phyloP scores from a whole-genome alignment of 2,888 invertebrate species.

The Drosophila crucigera region DNA sequence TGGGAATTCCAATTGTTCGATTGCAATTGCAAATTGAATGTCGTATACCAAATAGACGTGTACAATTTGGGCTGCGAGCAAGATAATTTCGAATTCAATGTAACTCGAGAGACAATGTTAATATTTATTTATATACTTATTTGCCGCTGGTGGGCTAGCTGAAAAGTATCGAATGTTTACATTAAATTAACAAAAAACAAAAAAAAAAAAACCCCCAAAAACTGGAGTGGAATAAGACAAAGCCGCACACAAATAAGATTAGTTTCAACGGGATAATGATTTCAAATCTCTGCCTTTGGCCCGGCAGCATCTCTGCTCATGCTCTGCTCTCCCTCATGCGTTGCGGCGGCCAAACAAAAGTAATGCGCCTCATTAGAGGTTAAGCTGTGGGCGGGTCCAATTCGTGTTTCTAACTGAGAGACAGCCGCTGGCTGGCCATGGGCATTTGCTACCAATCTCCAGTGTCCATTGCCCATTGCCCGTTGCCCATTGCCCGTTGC shows the following conservation, averaged over 20 bases:
- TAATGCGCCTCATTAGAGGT: conserved; percentile 77
- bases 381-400: conserved; percentile 60
- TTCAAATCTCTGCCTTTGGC: conserved; percentile 61
- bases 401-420: conserved; percentile 30
- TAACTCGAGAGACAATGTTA: conserved; percentile 40
- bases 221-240: conserved; percentile 17
- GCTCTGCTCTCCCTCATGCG: background rate
- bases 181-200: conserved; percentile 53
- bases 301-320: background rate
- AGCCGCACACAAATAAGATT: conserved; percentile 55
- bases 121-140: conserved; percentile 46
- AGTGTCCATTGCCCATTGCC: conserved; percentile 1
- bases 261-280: conserved; percentile 77
- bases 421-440: conserved; percentile 41
- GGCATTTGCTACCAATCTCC: conserved; percentile 33
- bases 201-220: conserved; percentile 36
- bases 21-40: background rate
- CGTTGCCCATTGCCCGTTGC: background rate
- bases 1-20: background rate
- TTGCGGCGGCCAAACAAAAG: conserved; percentile 51
- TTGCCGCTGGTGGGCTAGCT: conserved; percentile 29
- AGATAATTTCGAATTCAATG: conserved; percentile 34
- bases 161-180: conserved; percentile 64
- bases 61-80: background rate
- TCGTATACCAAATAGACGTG: background rate